These are phyloP conservation scores for Hoplostethus mediterraneus DNA, from an alignment of 2,797 vertebrate genomes.

Conservation along the genomic window DNA sequence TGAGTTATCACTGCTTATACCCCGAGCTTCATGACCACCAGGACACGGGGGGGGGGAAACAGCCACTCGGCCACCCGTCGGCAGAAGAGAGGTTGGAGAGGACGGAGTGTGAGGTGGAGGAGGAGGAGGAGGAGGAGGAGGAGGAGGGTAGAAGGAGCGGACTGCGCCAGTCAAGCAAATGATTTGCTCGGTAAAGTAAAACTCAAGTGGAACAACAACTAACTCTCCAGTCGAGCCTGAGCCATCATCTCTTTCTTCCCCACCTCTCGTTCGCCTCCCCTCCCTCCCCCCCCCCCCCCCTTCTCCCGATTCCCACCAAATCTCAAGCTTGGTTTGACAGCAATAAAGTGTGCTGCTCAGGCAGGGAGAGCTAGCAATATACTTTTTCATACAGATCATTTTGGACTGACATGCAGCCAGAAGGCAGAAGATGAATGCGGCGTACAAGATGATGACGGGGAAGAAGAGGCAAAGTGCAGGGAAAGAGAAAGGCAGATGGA, in stretches of 20 bases:
- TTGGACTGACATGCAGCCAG: slow-evolving; percentile 64
- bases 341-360: slow-evolving; percentile 76
- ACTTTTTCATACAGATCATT: slow-evolving; percentile 69
- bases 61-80: slow-evolving; percentile 12
- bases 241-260: slow-evolving; percentile 50
- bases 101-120: slow-evolving; percentile 52
- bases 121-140: slow-evolving; percentile 36
- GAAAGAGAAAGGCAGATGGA: slow-evolving; percentile 43
- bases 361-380: slow-evolving; percentile 69
- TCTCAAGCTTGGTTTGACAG: slow-evolving; percentile 81
- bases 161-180: slow-evolving; percentile 76
- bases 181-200: slow-evolving; percentile 80
- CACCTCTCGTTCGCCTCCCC: slow-evolving; percentile 13
- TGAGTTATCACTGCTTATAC: slow-evolving; percentile 51
- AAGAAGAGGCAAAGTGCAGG: slow-evolving; percentile 54
- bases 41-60: slow-evolving; percentile 33
- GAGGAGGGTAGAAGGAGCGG: slow-evolving; percentile 6
- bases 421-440: slow-evolving; percentile 68
- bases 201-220: slow-evolving; percentile 76
- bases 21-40: slow-evolving; percentile 49
- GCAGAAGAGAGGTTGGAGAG: slow-evolving; percentile 40
- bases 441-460: slow-evolving; percentile 49
- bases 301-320: slow-evolving; percentile 74
- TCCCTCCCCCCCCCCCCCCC: slow-evolving; percentile 35
- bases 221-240: slow-evolving; percentile 59